These are phyloP conservation scores for Melieria picta DNA, from an alignment of 2,888 invertebrate genomes.

Conservation along the genomic window DNA sequence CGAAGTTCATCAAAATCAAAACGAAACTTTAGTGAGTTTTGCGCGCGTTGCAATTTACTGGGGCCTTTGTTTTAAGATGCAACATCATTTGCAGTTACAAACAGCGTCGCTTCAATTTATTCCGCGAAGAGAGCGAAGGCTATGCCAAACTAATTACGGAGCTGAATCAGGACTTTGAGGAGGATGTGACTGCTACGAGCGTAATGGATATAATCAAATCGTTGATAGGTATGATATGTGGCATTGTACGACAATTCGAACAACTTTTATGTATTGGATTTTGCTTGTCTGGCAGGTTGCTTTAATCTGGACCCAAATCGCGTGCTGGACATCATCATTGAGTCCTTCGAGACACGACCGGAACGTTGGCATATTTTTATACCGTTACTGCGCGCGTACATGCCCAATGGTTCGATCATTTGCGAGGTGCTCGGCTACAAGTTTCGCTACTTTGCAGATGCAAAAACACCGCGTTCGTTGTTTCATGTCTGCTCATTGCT, in stretches of 20 bases:
- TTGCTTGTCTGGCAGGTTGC: slow-evolving; percentile 75
- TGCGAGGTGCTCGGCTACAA: slow-evolving; percentile 97
- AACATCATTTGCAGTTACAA: slow-evolving; percentile 84
- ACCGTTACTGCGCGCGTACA: slow-evolving; percentile 85
- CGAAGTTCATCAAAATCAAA: slow-evolving; percentile 97
- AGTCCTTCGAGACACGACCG: slow-evolving; percentile 92
- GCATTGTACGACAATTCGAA: slow-evolving; percentile 30
- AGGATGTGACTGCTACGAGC: slow-evolving; percentile 69
- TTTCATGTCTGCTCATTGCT: slow-evolving; percentile 91
- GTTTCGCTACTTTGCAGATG: slow-evolving; percentile 75
- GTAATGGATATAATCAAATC: slow-evolving; percentile 91
- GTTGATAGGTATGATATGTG: slow-evolving; percentile 77
- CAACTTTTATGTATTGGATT: neutral
- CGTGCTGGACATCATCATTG: slow-evolving; percentile 94
- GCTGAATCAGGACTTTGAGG: slow-evolving; percentile 80
- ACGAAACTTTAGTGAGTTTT: slow-evolving; percentile 94
- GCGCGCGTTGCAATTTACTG: neutral
- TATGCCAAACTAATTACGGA: slow-evolving; percentile 96
- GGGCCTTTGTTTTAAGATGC: neutral
- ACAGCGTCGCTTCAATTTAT: slow-evolving; percentile 98
- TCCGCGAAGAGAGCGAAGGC: slow-evolving; percentile 98
- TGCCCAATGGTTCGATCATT: slow-evolving; percentile 87
- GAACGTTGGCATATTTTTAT: slow-evolving; percentile 84
- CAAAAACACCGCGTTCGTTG: slow-evolving; percentile 79
- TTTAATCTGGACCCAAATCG: slow-evolving; percentile 99